Percentiles rank a stretch among this genome's conserved stretches.
phyloP scores from a whole-genome alignment of 2,888 invertebrate genomes.

The Abscondita cerata region DNA sequence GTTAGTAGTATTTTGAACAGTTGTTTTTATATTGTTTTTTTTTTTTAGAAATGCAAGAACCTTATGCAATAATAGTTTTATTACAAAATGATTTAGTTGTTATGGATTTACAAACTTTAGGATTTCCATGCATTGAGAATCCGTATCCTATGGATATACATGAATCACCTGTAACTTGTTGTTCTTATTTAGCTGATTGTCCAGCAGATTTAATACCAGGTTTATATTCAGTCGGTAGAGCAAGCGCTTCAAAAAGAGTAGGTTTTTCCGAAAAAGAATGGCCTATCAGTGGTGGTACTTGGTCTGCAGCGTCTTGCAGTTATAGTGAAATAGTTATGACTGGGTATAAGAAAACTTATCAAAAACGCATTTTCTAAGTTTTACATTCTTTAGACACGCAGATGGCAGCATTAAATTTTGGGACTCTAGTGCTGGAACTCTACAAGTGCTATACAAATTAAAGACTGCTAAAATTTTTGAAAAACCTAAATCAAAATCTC shows the following conservation, averaged over 20 bases:
- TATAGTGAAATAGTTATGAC: slow-evolving; percentile 98
- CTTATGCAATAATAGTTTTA: slow-evolving; percentile 96
- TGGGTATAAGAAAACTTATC: slow-evolving; percentile 67
- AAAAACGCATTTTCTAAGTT: slow-evolving; percentile 19
- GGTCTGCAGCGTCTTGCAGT: slow-evolving; percentile 94
- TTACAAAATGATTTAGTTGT: slow-evolving; percentile 98
- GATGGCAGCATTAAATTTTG: slow-evolving; percentile 99
- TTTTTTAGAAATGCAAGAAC: slow-evolving; percentile 91
- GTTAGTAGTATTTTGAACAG: no score
- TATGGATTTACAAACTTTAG: slow-evolving; percentile 92
- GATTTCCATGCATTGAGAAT: slow-evolving; percentile 99
- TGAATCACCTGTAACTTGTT: slow-evolving; percentile 97
- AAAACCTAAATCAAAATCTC: slow-evolving; percentile 70
- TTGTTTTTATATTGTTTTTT: not conserved
- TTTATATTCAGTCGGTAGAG: slow-evolving; percentile 92
- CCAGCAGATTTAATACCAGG: slow-evolving; percentile 98
- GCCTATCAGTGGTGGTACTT: slow-evolving; percentile 97
- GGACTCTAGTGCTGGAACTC: slow-evolving; percentile 96
- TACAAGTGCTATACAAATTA: slow-evolving; percentile 96
- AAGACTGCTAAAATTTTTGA: slow-evolving; percentile 95
- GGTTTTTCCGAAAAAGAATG: slow-evolving; percentile 93
- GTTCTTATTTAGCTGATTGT: slow-evolving; percentile 96
- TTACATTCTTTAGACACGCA: slow-evolving; percentile 77
- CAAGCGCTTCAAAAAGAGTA: slow-evolving; percentile 70
- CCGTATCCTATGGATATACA: slow-evolving; percentile 99